Evolutionary conservation across 2,888 invertebrate genomes (phyloP), one percentile per base, ranked within the genome.

Genomic region (Tetropium fuscum): DNA sequence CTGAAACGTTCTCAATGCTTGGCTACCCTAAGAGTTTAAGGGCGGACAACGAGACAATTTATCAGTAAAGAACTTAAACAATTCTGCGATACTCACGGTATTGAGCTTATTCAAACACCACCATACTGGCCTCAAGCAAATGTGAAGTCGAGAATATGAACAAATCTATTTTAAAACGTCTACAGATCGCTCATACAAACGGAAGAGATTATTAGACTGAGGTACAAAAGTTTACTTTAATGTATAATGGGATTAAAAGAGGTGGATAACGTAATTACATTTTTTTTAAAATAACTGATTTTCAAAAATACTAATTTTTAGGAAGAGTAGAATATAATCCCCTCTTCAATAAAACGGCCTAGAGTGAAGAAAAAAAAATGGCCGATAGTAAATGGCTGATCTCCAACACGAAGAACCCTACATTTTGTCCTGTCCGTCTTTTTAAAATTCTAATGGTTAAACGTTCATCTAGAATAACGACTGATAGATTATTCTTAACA

Each of bases 171-270:
- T 25, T 71, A 16, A 75, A 77, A 32, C 32, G 54, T 13, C 38
- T 63, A 8, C 66, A 59, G 43, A 63, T 60, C 11, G 22, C 19
- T 20, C 57, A 63, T 25, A 34, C 44, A 0, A 53, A 58, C 56
- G 55, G 58, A 20, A 22, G 69, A 7, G 47, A 65, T 57, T 71
- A 36, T 20, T 34, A 53, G 25, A 6, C 6, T 66, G 25, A 53
- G 66, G 10, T 64, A 68, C 54, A 7, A 60, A 73, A 57, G 51
- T 71, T 38, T 48, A 48, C 51, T 19, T 15, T 62, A 19, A 67
- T 67, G 66, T 62, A 68, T 25, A 27, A 6, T 44, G 57, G 83
- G 83, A 8, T 57, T 76, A 6, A 64, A 74, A 2, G n/a, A n/a
- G n/a, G n/a, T n/a, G n/a, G n/a, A n/a, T n/a, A n/a, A n/a, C n/a